A percentile compares a stretch with the other conserved stretches of the same genome.
phyloP scores from a whole-genome alignment of 2,113 vertebrate species.

The Tinamus guttatus region DNA sequence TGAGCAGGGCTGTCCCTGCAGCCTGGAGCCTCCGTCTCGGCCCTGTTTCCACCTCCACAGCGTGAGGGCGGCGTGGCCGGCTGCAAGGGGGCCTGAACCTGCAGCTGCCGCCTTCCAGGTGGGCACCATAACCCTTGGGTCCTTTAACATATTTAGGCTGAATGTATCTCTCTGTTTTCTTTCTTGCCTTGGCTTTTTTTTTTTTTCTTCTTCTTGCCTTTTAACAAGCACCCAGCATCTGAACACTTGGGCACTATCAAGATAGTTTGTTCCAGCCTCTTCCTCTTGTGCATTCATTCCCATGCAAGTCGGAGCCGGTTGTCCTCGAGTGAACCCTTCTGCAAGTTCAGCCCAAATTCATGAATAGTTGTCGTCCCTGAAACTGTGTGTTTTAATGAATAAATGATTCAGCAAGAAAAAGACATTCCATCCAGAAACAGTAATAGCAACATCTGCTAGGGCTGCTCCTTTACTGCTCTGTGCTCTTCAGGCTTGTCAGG shows the following conservation, averaged over 20 bases:
- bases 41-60: not conserved
- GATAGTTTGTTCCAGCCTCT: not conserved
- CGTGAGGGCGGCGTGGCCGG: not conserved
- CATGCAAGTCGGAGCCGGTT: not conserved
- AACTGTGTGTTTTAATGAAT: constrained; percentile 48
- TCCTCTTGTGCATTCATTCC: not conserved
- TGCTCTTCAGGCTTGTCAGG: not conserved
- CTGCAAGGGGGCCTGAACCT: not conserved
- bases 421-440: not conserved
- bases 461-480: not conserved
- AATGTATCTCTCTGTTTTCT: constrained; percentile 11
- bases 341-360: constrained; percentile 35
- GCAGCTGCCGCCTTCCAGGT: not conserved
- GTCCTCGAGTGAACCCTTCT: constrained; percentile 53
- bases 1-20: not conserved
- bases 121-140: not conserved
- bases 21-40: too few species aligned
- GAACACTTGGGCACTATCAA: not conserved
- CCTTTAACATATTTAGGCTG: not conserved
- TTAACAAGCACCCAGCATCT: not conserved
- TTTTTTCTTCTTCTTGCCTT: not conserved
- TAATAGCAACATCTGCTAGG: constrained; percentile 1
- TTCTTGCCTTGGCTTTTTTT: constrained; percentile 1
- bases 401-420: constrained; percentile 29
- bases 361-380: constrained; percentile 46